Conservation (phyloP, 2,113 vertebrate genomes). For the Dicerorhinus sumatrensis region DNA sequence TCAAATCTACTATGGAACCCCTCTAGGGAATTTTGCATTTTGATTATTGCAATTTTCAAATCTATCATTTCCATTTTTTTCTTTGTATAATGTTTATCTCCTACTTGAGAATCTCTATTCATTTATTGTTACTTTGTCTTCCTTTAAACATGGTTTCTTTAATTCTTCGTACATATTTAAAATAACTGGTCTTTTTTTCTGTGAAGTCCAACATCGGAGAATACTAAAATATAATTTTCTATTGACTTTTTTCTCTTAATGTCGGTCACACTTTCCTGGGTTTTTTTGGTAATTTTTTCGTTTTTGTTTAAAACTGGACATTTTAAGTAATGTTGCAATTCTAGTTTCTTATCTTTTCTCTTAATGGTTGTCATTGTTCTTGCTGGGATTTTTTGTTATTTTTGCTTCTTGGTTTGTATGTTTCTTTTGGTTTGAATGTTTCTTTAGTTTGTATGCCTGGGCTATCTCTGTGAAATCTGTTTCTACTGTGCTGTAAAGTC, state of each 20-base stretch:
- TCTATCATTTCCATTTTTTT: neutral
- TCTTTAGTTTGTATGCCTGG: neutral
- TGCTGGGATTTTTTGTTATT: neutral
- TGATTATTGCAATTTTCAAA: neutral
- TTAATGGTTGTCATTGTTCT: no score
- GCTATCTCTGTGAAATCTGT: neutral
- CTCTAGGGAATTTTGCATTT: neutral
- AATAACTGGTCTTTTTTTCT: neutral
- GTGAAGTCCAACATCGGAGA: neutral
- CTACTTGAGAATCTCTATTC: neutral
- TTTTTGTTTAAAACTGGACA: neutral
- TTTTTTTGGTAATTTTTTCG: neutral
- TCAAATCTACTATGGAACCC: neutral
- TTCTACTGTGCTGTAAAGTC: neutral
- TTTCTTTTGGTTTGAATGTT: neutral
- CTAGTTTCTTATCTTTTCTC: neutral
- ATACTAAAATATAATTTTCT: neutral
- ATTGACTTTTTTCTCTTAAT: neutral
- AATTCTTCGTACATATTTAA: neutral
- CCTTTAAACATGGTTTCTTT: neutral
- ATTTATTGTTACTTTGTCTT: neutral
- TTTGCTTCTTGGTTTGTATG: neutral
- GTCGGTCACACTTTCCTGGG: neutral
- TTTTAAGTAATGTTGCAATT: neutral
- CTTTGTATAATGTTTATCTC: neutral